Base-by-base conservation (phyloP, 23 tunicate genomes). In the Styela clava region DNA sequence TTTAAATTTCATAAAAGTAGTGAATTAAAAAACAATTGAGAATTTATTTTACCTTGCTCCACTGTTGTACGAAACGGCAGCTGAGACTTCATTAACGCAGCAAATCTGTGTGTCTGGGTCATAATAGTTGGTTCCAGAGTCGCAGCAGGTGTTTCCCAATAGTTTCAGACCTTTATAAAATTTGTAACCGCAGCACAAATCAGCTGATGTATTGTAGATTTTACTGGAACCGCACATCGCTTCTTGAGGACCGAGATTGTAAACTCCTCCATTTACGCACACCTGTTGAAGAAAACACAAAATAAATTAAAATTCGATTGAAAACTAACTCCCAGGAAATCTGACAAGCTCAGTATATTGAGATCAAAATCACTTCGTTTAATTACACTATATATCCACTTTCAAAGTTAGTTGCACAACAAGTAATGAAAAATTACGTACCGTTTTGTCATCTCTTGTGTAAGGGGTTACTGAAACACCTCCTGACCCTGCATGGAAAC, bases 121-220 rank as follows among this genome's bases (percentile, higher is more conserved):
- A 56, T 33, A 76, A 24, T 25, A 25, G 65, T 82, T 56, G 2
- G 52, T 31, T 69, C 85, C 65, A 23, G 34, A 27, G 3, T 24
- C 44, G 28, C 85, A 82, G 33, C 85, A 82, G 20, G 74, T 44
- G 22, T 22, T n/a, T 29, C 85, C 85, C 32, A 22, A 33, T 31
- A 63, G 2, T 51, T 82, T 82, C 7, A 30, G 61, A 0, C 63
- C 64, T 3, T 33, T 23, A 32, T 68, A 35, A 29, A 67, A 29
- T 26, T 69, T 71, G 26, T 76, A 78, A 9, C 67, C 77, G 78
- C 85, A 82, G 30, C 85, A 82, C 77, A 82, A 32, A 1, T 82
- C 85, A 63, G 69, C 69, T 16, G 68, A 28, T n/a, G 78, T 69
- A 35, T 82, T 68, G 78, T 69, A 82, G 27, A 36, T 44, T 12